Evolutionary conservation across 2,888 invertebrate species (phyloP).

Genomic region (Hofmannophila pseudospretella): DNA sequence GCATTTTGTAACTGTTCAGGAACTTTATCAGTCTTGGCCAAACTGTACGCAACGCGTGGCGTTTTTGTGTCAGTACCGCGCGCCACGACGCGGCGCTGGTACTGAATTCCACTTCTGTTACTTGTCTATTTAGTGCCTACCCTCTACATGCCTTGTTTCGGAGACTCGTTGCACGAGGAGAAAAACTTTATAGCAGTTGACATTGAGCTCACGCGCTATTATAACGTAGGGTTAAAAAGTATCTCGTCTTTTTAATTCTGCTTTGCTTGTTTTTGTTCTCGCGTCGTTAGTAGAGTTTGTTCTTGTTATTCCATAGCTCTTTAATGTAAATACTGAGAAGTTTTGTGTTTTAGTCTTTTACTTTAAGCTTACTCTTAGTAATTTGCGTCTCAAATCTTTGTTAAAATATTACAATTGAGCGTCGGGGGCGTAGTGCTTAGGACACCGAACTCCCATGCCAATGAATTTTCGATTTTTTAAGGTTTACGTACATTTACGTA

Average conservation of each 20-base stretch:
- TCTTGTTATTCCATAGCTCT: constrained; percentile 9
- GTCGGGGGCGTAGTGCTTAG: too few species aligned
- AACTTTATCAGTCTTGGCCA: too few species aligned
- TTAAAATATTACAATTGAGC: too few species aligned
- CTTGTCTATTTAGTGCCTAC: too few species aligned
- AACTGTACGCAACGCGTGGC: too few species aligned
- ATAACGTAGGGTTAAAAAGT: constrained; percentile 23
- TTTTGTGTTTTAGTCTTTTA: constrained; percentile 1
- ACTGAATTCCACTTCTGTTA: too few species aligned
- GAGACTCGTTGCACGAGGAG: constrained; percentile 35
- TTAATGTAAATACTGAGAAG: constrained; percentile 6
- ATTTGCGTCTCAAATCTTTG: neutral
- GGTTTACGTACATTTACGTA: too few species aligned
- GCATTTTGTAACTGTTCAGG: too few species aligned
- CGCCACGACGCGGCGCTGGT: too few species aligned
- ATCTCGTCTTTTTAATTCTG: constrained; percentile 27
- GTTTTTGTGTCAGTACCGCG: too few species aligned
- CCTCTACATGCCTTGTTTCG: constrained; percentile 46
- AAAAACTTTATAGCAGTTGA: constrained; percentile 63
- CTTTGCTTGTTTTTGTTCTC: constrained; percentile 22
- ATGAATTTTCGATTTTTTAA: too few species aligned
- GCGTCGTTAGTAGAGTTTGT: constrained; percentile 25
- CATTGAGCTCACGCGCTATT: constrained; percentile 52
- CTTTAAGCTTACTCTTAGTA: neutral
- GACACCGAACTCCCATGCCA: too few species aligned